These are phyloP conservation scores for Scelioninae gen. 1 DNA, from an alignment of 2,888 invertebrate genomes.

Conservation along the genomic window DNA sequence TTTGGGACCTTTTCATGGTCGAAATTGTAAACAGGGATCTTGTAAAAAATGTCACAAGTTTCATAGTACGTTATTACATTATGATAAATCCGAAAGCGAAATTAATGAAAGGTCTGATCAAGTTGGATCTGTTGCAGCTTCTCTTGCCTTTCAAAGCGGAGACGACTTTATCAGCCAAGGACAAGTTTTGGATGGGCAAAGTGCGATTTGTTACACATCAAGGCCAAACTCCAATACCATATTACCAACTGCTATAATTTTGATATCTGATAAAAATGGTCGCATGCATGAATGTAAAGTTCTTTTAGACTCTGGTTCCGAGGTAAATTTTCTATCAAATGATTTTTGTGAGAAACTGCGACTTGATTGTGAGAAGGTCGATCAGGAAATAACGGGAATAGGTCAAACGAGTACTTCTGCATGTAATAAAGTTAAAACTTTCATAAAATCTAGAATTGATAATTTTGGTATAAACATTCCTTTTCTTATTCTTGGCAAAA, in stretches of 20 bases:
- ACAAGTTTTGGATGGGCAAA: too few species aligned
- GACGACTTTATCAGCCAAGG: too few species aligned
- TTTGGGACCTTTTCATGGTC: constrained; percentile 15
- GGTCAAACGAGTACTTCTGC: neutral
- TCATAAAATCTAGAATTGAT: neutral
- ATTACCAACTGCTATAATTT: neutral
- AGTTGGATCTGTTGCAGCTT: too few species aligned
- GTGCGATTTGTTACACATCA: too few species aligned
- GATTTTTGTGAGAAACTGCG: neutral
- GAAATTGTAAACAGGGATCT: neutral
- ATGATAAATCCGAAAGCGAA: neutral
- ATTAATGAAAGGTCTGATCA: too few species aligned
- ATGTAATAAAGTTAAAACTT: neutral
- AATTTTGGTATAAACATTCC: neutral
- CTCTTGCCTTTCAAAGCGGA: too few species aligned
- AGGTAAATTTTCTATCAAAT: neutral
- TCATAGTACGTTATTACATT: neutral
- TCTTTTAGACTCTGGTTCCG: neutral
- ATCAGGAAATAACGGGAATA: neutral
- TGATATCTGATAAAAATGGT: neutral
- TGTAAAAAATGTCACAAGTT: neutral
- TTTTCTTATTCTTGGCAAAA: neutral
- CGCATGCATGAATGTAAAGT: neutral
- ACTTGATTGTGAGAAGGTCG: neutral
- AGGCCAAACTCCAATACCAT: too few species aligned